Percentiles rank a stretch among this genome's conserved stretches.
phyloP scores from a whole-genome alignment of 2,113 vertebrate genomes.

The Capreolus pygargus region DNA sequence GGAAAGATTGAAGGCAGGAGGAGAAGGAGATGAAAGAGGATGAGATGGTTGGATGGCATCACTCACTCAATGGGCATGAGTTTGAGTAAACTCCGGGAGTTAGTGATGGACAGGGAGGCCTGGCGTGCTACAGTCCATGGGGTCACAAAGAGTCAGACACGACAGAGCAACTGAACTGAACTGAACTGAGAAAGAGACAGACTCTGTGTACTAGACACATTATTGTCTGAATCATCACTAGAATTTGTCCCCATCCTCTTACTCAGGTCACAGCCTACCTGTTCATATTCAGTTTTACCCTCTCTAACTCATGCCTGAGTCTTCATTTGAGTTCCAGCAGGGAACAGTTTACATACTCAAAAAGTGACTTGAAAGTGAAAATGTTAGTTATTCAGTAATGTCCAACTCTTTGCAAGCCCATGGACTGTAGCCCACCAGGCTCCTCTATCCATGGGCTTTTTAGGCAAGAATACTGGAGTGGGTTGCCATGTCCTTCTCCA shows the following conservation, averaged over 20 bases:
- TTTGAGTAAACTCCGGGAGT: not conserved
- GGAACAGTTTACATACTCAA: not conserved
- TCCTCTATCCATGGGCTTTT: not conserved
- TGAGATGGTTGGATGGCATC: not conserved
- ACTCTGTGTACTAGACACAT: not conserved
- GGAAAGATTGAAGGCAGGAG: not conserved
- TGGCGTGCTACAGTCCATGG: accelerated
- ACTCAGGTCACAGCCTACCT: not conserved
- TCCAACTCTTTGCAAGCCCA: not conserved
- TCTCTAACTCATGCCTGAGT: not conserved
- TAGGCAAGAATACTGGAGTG: not conserved
- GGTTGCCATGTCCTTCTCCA: not conserved
- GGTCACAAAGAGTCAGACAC: accelerated
- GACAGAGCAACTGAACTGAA: not conserved
- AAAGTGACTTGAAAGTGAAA: not conserved
- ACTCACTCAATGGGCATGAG: not conserved
- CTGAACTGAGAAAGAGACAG: not conserved
- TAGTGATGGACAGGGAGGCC: not conserved
- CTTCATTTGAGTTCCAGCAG: not conserved
- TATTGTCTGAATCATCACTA: not conserved
- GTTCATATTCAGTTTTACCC: not conserved
- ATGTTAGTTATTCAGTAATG: not conserved
- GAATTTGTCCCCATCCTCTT: not conserved
- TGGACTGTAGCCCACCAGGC: not conserved
- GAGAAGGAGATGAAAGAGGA: not conserved